phyloP scores from a whole-genome alignment of 2,888 invertebrate genomes.

The Cordilura impudica region DNA sequence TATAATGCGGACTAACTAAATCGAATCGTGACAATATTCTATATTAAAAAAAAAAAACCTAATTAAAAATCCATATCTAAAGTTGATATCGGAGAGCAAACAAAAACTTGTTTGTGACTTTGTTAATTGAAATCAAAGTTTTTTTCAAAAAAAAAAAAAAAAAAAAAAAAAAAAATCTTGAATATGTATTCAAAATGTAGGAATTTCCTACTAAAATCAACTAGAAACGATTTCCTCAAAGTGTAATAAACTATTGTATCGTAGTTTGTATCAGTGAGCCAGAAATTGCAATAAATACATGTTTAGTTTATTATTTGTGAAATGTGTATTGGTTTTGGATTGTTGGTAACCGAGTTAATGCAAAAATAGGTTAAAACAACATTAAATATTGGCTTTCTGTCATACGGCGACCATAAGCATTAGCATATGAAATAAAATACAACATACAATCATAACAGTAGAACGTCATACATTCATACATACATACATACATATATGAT shows the following conservation, averaged over 20 bases:
- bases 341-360: neutral
- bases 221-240: too few relatives aligned
- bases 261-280: neutral
- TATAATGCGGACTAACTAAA: slow-evolving; percentile 49
- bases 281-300: neutral
- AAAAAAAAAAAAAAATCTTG: neutral
- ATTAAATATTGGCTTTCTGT: slow-evolving; percentile 41
- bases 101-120: too few relatives aligned
- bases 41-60: slow-evolving; percentile 6
- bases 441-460: slow-evolving; percentile 10
- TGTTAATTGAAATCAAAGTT: neutral
- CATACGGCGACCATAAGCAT: slow-evolving; percentile 37
- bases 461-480: too few relatives aligned
- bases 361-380: slow-evolving; percentile 55
- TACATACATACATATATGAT: too few relatives aligned
- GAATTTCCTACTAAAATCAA: too few relatives aligned
- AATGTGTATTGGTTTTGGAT: neutral
- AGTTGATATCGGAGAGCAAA: slow-evolving; percentile 5
- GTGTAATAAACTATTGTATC: neutral
- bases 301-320: neutral
- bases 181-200: too few relatives aligned
- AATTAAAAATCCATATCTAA: slow-evolving; percentile 53
- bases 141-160: neutral
- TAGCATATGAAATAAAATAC: slow-evolving; percentile 23
- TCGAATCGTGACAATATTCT: slow-evolving; percentile 36